A percentile compares a stretch with the other conserved stretches of the same genome.
phyloP scores from a whole-genome alignment of 2,113 vertebrate genomes.

The Cryptoleucopteryx plumbea region DNA sequence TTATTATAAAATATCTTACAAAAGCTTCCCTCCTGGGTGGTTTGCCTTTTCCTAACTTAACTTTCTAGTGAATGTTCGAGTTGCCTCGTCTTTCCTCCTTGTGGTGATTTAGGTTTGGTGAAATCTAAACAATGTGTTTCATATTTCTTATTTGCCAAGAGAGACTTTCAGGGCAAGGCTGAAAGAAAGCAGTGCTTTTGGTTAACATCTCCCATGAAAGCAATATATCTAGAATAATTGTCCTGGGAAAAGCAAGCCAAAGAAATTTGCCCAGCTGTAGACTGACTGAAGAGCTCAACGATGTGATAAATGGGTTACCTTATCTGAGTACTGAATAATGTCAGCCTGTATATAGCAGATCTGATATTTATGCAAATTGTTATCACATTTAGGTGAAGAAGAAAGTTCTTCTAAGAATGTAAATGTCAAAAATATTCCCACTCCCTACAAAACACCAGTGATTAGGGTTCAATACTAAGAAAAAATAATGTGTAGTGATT shows the following conservation, averaged over 20 bases:
- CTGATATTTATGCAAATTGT: not conserved
- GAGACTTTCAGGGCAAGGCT: conserved; percentile 4
- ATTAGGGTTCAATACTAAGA: not conserved
- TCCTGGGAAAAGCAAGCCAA: conserved; percentile 34
- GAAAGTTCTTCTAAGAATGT: not conserved
- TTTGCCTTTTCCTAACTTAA: not conserved
- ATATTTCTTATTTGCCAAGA: conserved; percentile 42
- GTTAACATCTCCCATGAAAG: conserved; percentile 33
- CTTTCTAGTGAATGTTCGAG: not conserved
- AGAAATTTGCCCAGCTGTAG: conserved; percentile 25
- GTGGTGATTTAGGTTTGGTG: conserved; percentile 28
- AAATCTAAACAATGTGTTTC: conserved; percentile 48
- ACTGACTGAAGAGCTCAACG: not conserved
- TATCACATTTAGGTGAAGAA: not conserved
- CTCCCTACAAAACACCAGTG: not conserved
- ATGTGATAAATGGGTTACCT: conserved; percentile 1
- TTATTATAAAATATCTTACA: not conserved
- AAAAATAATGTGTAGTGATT: not conserved
- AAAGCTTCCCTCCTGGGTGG: conserved; percentile 21
- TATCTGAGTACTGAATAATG: conserved; percentile 2
- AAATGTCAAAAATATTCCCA: not conserved
- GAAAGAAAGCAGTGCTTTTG: conserved; percentile 28
- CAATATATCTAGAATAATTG: conserved; percentile 37
- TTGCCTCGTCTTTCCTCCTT: not conserved
- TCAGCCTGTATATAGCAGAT: not conserved